Evolutionary conservation across 1,140 invertebrate species (phyloP).

Genomic region (Rhyacophila brunnea): DNA sequence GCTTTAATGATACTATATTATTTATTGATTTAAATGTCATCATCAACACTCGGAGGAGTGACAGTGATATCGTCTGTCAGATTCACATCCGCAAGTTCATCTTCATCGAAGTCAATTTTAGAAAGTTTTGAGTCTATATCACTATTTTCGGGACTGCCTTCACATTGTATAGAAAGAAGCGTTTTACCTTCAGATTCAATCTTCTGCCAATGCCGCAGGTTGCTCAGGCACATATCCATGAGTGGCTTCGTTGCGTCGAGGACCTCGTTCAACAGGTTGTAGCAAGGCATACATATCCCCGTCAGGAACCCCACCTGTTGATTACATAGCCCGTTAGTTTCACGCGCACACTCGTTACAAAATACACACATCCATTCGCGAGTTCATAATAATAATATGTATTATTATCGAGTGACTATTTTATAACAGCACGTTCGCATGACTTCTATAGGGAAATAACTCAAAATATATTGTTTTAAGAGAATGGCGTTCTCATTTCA

Average conservation of each 20-base stretch:
- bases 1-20: too few species aligned
- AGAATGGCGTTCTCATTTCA: too few species aligned
- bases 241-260: slow-evolving; percentile 71
- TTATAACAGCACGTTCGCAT: too few species aligned
- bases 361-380: too few species aligned
- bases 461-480: too few species aligned
- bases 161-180: background rate
- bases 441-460: too few species aligned
- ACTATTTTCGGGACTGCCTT: slow-evolving; percentile 22
- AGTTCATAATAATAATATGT: too few species aligned
- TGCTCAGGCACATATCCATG: slow-evolving; percentile 63
- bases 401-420: too few species aligned
- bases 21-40: too few species aligned
- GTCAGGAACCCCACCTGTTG: slow-evolving; percentile 73
- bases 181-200: slow-evolving; percentile 41
- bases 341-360: too few species aligned
- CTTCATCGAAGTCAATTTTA: background rate
- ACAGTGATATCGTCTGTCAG: background rate
- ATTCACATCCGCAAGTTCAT: background rate
- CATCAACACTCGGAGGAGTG: background rate
- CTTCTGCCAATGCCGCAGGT: slow-evolving; percentile 59
- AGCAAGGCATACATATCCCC: slow-evolving; percentile 81
- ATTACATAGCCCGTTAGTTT: slow-evolving; percentile 5
- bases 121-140: background rate
- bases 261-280: slow-evolving; percentile 65